Evolutionary conservation across 2,888 invertebrate genomes (phyloP).

Genomic region (Panzeria rudis): DNA sequence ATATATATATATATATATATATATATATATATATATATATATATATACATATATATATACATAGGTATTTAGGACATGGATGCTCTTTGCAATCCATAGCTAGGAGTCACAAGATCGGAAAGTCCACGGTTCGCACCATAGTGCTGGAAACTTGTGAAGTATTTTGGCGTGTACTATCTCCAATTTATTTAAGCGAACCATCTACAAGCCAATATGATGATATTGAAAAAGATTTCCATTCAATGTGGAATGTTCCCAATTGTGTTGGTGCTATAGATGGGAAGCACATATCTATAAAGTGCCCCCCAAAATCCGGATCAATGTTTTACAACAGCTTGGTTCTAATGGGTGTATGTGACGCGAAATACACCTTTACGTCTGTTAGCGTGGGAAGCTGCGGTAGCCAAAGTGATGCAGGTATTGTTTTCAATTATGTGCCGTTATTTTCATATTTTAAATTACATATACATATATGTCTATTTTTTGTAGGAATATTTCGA

Average conservation of each 20-base stretch:
- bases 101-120: conserved; percentile 8
- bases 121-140: background rate
- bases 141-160: background rate
- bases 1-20: too few relatives aligned
- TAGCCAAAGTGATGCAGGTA: conserved; percentile 16
- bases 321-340: conserved; percentile 8
- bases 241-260: background rate
- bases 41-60: too few relatives aligned
- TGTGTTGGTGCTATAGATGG: conserved; percentile 2
- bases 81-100: background rate
- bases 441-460: background rate
- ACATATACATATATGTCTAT: too few relatives aligned
- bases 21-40: too few relatives aligned
- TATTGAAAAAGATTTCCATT: background rate
- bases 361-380: background rate
- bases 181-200: conserved; percentile 4
- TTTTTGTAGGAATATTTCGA: background rate
- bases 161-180: background rate
- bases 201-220: background rate
- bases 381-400: background rate
- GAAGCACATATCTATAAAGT: background rate
- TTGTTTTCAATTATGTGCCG: too few relatives aligned
- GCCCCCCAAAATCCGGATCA: background rate
- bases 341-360: background rate
- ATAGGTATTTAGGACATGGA: too few relatives aligned